These are phyloP conservation scores for Paralichthys olivaceus DNA, from an alignment of 2,113 vertebrate species.

Conservation along the genomic window DNA sequence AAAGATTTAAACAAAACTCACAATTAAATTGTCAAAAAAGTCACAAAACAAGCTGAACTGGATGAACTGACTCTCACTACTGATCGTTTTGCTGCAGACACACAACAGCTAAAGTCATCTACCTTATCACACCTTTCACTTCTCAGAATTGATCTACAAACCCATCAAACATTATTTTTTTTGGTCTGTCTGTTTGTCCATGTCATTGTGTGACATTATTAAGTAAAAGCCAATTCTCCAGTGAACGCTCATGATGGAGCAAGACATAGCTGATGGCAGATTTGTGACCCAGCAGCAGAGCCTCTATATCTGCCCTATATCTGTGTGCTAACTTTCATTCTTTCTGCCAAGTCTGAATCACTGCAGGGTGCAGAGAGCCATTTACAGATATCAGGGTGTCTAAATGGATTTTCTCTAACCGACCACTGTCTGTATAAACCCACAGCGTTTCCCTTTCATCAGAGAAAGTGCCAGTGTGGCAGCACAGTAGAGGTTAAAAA, in stretches of 20 bases:
- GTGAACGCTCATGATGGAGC: conserved; percentile 19
- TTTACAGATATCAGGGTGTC: conserved; percentile 55
- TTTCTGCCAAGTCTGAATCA: conserved; percentile 48
- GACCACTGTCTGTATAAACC: conserved; percentile 33
- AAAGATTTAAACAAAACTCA: neutral
- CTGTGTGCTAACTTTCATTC: conserved; percentile 37
- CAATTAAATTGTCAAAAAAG: neutral
- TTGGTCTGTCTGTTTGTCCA: conserved; percentile 4
- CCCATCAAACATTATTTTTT: conserved; percentile 12
- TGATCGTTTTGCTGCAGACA: neutral
- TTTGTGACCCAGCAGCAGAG: conserved; percentile 46
- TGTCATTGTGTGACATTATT: conserved; percentile 22
- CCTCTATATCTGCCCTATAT: conserved; percentile 43
- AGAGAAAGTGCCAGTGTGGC: conserved; percentile 12
- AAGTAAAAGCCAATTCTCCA: conserved; percentile 9
- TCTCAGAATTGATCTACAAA: conserved; percentile 20
- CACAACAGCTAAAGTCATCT: neutral
- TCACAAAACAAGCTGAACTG: neutral
- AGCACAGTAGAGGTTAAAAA: conserved; percentile 38
- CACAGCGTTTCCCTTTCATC: conserved; percentile 46
- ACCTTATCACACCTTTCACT: conserved; percentile 21
- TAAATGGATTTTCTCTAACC: conserved; percentile 60
- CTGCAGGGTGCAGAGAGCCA: conserved; percentile 43
- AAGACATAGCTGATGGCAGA: conserved; percentile 40
- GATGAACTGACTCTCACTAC: neutral